Evolutionary conservation across 2,888 invertebrate genomes (phyloP), one percentile per base, ranked within the genome.

Genomic region (Netelia melanura): DNA sequence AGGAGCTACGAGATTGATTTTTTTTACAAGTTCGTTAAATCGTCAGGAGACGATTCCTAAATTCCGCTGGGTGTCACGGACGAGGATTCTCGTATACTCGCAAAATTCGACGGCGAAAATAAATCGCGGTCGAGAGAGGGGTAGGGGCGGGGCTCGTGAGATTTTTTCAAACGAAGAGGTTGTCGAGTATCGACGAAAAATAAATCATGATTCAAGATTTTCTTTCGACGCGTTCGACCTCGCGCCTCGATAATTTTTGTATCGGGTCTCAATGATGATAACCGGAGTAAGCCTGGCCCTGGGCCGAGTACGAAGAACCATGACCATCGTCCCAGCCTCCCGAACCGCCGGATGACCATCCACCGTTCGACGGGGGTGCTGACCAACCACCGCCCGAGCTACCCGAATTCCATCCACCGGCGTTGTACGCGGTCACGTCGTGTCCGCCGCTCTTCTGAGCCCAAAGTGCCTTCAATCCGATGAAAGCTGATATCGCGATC

Each of bases 401-500:
- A 71, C 91, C 90, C 71, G 84, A 58, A 77, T 88, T 89, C 90
- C 92, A 92, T 23, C 90, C 89, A 25, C 84, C 89, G 67, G 81
- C 75, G 78, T 89, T 92, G 90, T 93, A 93, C 6, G 91, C 89
- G 1, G 93, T 94, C 87, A 91, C 88, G 30, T 92, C 94, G 83
- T 92, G 91, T n/a, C 90, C 87, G 54, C 87, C 81, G 38, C 87
- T 88, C 83, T 92, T 92, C 23, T 91, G 90, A 3, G 91, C 88
- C 89, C 94, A 92, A 62, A 93, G 92, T 75, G 90, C 88, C 81
- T 89, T 93, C 17, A 94, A 84, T 1, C 94, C 93, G 84, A 95
- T 90, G 92, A 95, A 95, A 74, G 95, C 94, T 25, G 96, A 95
- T 89, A 96, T 93, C 89, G 95, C 94, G 88, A 96, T 94, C 2